phyloP scores from a whole-genome alignment of 2,888 invertebrate genomes.

The Dynastes maya region DNA sequence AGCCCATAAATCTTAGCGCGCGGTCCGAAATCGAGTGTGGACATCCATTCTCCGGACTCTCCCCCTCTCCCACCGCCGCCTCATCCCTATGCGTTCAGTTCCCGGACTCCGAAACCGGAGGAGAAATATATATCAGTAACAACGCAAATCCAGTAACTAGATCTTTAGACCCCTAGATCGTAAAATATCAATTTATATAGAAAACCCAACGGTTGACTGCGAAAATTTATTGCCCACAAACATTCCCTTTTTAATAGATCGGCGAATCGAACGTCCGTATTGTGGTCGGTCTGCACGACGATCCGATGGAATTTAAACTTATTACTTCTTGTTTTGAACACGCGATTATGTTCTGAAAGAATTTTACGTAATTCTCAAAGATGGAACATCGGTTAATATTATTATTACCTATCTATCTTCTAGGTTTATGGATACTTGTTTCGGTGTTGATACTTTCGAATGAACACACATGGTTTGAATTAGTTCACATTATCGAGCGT shows the following conservation, averaged over 20 bases:
- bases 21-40: conserved; percentile 48
- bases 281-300: conserved; percentile 27
- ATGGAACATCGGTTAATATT: no score
- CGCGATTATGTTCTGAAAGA: no score
- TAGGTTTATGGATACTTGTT: no score
- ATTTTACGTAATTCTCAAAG: no score
- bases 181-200: conserved; percentile 67
- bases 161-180: conserved; percentile 64
- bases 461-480: no score
- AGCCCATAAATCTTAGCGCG: conserved; percentile 48
- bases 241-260: conserved; percentile 62
- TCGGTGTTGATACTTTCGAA: no score
- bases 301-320: conserved; percentile 34
- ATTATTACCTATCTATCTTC: no score
- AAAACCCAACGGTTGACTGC: conserved; percentile 35
- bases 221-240: conserved; percentile 64
- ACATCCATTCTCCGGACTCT: conserved; percentile 35
- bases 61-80: conserved; percentile 21
- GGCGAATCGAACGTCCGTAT: conserved; percentile 41
- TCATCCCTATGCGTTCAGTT: conserved; percentile 39
- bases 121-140: conserved; percentile 59
- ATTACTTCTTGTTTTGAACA: conserved; percentile 11
- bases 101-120: conserved; percentile 48
- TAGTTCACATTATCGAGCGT: no score
- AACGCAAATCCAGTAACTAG: conserved; percentile 63